Evolutionary conservation across 2,113 vertebrate species (phyloP).

Genomic region (Tyto alba): DNA sequence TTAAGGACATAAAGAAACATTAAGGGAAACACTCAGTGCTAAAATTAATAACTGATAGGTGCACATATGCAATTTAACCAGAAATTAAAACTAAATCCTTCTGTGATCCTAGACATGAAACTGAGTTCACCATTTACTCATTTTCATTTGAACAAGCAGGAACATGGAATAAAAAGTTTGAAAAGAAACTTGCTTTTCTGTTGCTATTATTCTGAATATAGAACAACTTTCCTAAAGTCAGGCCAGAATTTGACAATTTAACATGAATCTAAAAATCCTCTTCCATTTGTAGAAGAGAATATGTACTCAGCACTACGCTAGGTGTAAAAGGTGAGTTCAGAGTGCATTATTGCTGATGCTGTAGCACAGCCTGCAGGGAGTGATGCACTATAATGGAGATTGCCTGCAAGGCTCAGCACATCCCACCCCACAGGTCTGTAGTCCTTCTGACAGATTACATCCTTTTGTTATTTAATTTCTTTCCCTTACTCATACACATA

Average conservation of each 20-base stretch:
- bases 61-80: neutral
- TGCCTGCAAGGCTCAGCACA: neutral
- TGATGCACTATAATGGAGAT: neutral
- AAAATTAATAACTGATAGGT: neutral
- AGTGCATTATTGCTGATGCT: neutral
- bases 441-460: neutral
- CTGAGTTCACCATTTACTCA: neutral
- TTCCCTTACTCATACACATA: neutral
- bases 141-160: neutral
- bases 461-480: neutral
- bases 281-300: neutral
- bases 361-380: neutral
- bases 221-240: neutral
- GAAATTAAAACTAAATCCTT: neutral
- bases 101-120: neutral
- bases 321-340: neutral
- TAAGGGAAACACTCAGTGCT: neutral
- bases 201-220: neutral
- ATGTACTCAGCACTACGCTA: neutral
- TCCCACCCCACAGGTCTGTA: neutral
- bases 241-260: neutral
- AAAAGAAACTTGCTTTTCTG: neutral
- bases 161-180: neutral
- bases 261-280: neutral
- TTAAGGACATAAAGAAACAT: neutral